Conservation (phyloP, 2,113 vertebrate species). For the Cyrtonyx montezumae region DNA sequence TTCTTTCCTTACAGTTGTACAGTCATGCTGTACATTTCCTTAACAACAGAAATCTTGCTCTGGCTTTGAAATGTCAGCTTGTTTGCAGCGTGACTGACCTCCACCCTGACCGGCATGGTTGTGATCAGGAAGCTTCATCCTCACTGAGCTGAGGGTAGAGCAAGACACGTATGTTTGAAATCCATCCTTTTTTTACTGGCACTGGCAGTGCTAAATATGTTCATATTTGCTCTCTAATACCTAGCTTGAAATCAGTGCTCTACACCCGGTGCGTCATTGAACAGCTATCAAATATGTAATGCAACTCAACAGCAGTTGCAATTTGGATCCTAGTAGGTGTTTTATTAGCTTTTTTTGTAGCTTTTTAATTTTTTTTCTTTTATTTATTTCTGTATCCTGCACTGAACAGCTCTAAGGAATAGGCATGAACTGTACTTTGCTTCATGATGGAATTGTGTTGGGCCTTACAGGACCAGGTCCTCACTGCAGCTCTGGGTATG, state of each 20-base stretch:
- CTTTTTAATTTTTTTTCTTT: background rate
- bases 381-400: background rate
- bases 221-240: background rate
- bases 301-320: background rate
- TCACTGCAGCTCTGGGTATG: background rate
- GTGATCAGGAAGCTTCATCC: background rate
- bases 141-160: background rate
- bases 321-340: background rate
- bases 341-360: background rate
- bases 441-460: background rate
- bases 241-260: background rate
- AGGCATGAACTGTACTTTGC: background rate
- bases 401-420: background rate
- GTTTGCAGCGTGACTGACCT: conserved; percentile 33
- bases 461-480: background rate
- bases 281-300: background rate
- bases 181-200: background rate
- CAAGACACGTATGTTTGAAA: background rate
- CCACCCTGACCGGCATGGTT: background rate
- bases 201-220: background rate
- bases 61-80: background rate
- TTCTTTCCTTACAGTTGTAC: background rate
- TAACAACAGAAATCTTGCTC: conserved; percentile 24
- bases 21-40: conserved; percentile 19
- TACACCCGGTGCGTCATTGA: background rate